phyloP scores from a whole-genome alignment of 2,888 invertebrate genomes.

The Drosophila rubida region DNA sequence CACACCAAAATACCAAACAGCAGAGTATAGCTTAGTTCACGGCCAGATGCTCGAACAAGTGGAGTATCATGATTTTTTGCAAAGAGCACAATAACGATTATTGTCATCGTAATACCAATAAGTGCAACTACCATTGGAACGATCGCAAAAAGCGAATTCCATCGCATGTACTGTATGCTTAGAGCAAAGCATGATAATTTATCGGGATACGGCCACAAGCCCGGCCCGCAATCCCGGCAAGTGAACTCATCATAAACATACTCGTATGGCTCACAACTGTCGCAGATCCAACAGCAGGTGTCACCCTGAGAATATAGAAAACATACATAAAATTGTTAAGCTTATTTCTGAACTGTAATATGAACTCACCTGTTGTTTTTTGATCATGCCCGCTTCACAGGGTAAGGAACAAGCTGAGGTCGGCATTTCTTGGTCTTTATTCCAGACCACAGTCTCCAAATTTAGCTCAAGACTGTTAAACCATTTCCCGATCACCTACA shows the following conservation, averaged over 20 bases:
- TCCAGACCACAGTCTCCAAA: constrained; percentile 86
- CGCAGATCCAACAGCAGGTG: constrained; percentile 92
- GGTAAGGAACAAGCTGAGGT: constrained; percentile 90
- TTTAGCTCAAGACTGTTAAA: constrained; percentile 86
- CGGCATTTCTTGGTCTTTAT: constrained; percentile 86
- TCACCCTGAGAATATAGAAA: constrained; percentile 86
- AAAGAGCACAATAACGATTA: constrained; percentile 87
- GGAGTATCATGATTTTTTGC: constrained; percentile 89
- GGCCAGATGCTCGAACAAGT: constrained; percentile 91
- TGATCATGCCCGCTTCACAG: constrained; percentile 89
- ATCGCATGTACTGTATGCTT: constrained; percentile 88
- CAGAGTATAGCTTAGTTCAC: constrained; percentile 91
- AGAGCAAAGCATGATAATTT: constrained; percentile 88
- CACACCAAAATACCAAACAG: constrained; percentile 89
- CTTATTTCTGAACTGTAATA: not conserved
- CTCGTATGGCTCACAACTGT: constrained; percentile 89
- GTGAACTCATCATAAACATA: constrained; percentile 88
- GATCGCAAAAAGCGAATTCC: constrained; percentile 88
- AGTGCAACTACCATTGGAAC: constrained; percentile 88
- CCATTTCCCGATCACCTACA: constrained; percentile 88
- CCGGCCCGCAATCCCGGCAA: constrained; percentile 88
- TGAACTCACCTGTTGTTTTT: constrained; percentile 87
- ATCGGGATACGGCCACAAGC: constrained; percentile 88
- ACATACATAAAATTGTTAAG: not conserved
- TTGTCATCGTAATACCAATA: constrained; percentile 87